Evolutionary conservation across 2,888 invertebrate species (phyloP).

Genomic region (Chrysomela aeneicollis): DNA sequence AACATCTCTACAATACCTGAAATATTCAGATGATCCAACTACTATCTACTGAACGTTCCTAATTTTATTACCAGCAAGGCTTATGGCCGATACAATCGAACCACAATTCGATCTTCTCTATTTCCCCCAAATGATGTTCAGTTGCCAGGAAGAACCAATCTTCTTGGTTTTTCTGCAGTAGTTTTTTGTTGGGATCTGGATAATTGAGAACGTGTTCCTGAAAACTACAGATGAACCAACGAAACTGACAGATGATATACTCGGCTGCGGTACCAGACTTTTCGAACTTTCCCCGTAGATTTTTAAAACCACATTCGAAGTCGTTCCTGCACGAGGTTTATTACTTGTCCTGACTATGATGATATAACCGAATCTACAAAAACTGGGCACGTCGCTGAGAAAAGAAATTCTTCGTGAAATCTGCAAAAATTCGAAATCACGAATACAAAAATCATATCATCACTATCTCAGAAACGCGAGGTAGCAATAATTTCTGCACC

Average conservation of each 20-base stretch:
- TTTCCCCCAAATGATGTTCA: constrained; percentile 42
- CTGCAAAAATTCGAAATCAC: neutral
- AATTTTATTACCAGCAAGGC: constrained; percentile 45
- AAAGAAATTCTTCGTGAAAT: constrained; percentile 3
- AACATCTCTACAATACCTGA: constrained; percentile 46
- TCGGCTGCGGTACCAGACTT: constrained; percentile 38
- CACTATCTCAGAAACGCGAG: no score
- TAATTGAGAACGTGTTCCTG: constrained; percentile 52
- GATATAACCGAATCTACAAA: neutral
- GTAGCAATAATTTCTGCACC: no score
- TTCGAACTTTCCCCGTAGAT: constrained; percentile 41
- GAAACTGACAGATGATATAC: neutral
- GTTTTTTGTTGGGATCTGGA: constrained; percentile 48
- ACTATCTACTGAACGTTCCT: neutral
- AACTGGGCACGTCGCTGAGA: constrained; percentile 1
- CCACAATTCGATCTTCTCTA: constrained; percentile 49
- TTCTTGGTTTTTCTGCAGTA: constrained; percentile 46
- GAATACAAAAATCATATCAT: no score
- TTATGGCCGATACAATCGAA: constrained; percentile 47
- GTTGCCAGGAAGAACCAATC: constrained; percentile 51
- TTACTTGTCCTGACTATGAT: constrained; percentile 40
- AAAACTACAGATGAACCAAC: neutral
- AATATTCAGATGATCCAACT: constrained; percentile 7
- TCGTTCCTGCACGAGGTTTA: constrained; percentile 44
- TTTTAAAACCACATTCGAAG: constrained; percentile 47